Conservation (phyloP, 2,113 vertebrate species). For the Trinectes maculatus region DNA sequence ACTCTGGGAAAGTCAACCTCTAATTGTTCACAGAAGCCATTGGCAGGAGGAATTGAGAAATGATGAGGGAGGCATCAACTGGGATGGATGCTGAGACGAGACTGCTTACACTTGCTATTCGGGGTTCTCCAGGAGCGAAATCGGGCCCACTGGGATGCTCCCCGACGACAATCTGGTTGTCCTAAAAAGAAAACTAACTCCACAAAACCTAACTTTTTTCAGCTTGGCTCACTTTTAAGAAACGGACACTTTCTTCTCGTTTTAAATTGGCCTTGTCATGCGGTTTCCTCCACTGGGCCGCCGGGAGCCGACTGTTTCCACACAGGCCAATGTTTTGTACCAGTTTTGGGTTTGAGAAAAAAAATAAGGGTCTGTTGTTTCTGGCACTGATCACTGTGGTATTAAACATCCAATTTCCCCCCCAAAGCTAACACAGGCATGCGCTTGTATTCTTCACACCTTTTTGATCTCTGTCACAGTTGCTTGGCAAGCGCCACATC, state of each 20-base stretch:
- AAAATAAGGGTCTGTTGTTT: slow-evolving; percentile 71
- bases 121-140: slow-evolving; percentile 45
- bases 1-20: slow-evolving; percentile 79
- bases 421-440: slow-evolving; percentile 53
- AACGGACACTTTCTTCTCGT: slow-evolving; percentile 75
- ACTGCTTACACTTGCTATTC: slow-evolving; percentile 53
- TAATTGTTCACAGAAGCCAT: slow-evolving; percentile 82
- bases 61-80: slow-evolving; percentile 68
- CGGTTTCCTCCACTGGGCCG: slow-evolving; percentile 76
- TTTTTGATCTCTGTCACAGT: slow-evolving; percentile 77
- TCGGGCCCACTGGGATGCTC: slow-evolving; percentile 63
- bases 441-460: slow-evolving; percentile 68
- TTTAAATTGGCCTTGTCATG: slow-evolving; percentile 79
- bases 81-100: slow-evolving; percentile 57
- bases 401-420: slow-evolving; percentile 61
- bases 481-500: slow-evolving; percentile 71
- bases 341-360: slow-evolving; percentile 64
- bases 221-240: slow-evolving; percentile 65
- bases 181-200: slow-evolving; percentile 40
- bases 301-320: slow-evolving; percentile 71
- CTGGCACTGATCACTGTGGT: slow-evolving; percentile 64
- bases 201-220: slow-evolving; percentile 61
- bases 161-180: slow-evolving; percentile 69
- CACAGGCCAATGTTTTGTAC: slow-evolving; percentile 60
- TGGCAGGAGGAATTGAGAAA: slow-evolving; percentile 71